Evolutionary conservation across 1,140 invertebrate species (phyloP).

Genomic region (Calephelis virginiensis): DNA sequence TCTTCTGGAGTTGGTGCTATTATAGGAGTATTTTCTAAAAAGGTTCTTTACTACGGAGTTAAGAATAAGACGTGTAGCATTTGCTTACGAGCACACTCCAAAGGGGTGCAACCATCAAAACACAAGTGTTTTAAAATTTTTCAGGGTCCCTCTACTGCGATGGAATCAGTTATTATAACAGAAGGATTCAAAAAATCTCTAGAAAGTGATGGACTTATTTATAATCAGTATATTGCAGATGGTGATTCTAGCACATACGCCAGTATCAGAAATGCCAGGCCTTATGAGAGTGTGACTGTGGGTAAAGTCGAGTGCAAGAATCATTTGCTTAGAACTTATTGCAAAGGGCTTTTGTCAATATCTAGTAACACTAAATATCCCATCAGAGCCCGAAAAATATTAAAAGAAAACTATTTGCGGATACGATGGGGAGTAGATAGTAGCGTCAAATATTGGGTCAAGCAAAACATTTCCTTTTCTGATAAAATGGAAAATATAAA

Average conservation of each 20-base stretch:
- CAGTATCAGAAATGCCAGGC: background rate
- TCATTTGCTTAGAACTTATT: background rate
- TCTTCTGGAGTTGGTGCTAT: no score
- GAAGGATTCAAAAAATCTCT: background rate
- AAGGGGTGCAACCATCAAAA: no score
- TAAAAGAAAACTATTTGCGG: slow-evolving; percentile 9
- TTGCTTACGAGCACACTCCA: no score
- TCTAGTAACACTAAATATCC: background rate
- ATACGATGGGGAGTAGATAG: background rate
- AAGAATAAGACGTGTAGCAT: no score
- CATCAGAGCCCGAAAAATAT: slow-evolving; percentile 1
- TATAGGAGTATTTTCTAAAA: no score
- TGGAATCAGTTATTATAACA: slow-evolving; percentile 1
- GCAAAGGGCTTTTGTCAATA: background rate
- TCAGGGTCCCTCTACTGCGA: slow-evolving; percentile 5
- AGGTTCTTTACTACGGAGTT: no score
- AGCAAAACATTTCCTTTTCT: background rate
- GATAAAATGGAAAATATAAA: slow-evolving; percentile 7
- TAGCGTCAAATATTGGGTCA: background rate
- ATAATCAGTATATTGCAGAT: background rate
- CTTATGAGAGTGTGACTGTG: background rate
- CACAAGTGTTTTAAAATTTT: background rate
- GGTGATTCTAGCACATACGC: background rate
- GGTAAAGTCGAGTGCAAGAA: background rate
- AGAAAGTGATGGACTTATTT: background rate